Evolutionary conservation across 2,888 invertebrate species (phyloP).

Genomic region (Chrysopilus asiliformis): DNA sequence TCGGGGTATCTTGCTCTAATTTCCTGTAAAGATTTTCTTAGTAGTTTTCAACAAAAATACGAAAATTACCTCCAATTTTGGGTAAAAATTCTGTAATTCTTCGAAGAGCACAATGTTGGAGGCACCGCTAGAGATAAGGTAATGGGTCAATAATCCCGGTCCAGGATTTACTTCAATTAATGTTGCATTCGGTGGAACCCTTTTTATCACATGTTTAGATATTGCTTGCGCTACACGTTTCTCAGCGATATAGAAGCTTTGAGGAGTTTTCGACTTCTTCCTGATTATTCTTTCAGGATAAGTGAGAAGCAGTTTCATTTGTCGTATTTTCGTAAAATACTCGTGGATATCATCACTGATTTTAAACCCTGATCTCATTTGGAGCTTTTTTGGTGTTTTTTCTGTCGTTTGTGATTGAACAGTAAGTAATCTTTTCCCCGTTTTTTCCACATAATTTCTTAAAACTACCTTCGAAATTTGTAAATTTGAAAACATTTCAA

Average conservation of each 20-base stretch:
- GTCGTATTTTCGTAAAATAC: not conserved
- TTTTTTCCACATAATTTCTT: no score
- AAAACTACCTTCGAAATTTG: no score
- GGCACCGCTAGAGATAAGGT: constrained; percentile 40
- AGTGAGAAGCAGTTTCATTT: constrained; percentile 8
- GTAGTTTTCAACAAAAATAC: constrained; percentile 1
- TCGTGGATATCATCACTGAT: constrained; percentile 2
- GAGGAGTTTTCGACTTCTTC: constrained; percentile 25
- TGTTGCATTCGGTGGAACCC: constrained; percentile 20
- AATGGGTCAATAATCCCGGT: constrained; percentile 46
- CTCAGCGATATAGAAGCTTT: constrained; percentile 25
- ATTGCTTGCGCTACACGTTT: constrained; percentile 22
- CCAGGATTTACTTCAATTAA: constrained; percentile 57
- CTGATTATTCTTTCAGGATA: constrained; percentile 26
- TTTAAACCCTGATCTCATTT: constrained; percentile 1
- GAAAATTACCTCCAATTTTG: constrained; percentile 35
- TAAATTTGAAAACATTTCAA: no score
- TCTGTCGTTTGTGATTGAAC: no score
- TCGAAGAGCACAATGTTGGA: constrained; percentile 47
- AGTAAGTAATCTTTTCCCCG: no score
- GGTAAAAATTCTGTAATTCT: constrained; percentile 38
- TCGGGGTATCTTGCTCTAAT: no score
- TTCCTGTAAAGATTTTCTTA: no score
- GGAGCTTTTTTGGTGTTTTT: not conserved
- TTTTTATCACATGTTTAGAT: constrained; percentile 20